These are phyloP conservation scores for Saturnia japonica DNA, from an alignment of 2,888 invertebrate genomes.

Conservation along the genomic window DNA sequence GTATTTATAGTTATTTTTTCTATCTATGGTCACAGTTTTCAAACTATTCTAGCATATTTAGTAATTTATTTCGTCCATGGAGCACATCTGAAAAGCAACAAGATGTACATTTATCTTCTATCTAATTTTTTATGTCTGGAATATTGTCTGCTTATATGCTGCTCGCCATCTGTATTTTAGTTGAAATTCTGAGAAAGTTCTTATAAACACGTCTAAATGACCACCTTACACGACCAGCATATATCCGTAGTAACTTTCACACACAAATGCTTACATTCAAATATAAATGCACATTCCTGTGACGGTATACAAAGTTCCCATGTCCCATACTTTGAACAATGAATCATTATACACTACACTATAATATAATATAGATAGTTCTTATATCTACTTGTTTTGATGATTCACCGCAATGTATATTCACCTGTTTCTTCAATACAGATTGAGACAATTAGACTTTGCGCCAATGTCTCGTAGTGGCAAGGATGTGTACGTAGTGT, in stretches of 20 bases:
- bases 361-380: slow-evolving; percentile 24
- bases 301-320: slow-evolving; percentile 45
- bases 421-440: slow-evolving; percentile 42
- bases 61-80: no score
- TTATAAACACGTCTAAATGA: neutral
- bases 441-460: slow-evolving; percentile 22
- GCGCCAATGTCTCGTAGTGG: slow-evolving; percentile 5
- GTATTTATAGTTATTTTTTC: no score
- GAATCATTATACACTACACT: slow-evolving; percentile 34
- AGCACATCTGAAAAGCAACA: no score
- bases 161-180: neutral
- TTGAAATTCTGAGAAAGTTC: neutral
- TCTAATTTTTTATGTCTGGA: no score
- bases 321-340: slow-evolving; percentile 48
- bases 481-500: slow-evolving; percentile 3
- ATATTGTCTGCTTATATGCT: neutral
- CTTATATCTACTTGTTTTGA: slow-evolving; percentile 12
- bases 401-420: slow-evolving; percentile 45
- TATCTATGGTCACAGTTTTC: no score
- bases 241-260: neutral
- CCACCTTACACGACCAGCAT: neutral
- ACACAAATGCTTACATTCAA: neutral
- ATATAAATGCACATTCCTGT: slow-evolving; percentile 9
- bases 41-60: no score
- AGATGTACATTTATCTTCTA: no score